A percentile compares a stretch with the other conserved stretches of the same genome.
These are phyloP conservation scores for Vipera latastei DNA, from an alignment of 2,797 vertebrate genomes.

Conservation along the genomic window DNA sequence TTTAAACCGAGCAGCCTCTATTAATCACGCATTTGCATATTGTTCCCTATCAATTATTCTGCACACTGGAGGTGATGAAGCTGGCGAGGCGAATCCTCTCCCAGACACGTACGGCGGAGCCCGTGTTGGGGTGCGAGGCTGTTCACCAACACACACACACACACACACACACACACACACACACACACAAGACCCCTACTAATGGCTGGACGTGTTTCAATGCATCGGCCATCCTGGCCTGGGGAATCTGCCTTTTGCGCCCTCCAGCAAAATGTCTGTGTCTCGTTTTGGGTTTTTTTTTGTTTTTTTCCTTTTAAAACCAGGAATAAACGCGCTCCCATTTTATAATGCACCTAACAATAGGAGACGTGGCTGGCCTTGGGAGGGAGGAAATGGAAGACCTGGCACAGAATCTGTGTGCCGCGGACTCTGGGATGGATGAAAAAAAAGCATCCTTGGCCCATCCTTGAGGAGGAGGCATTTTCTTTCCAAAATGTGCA, in stretches of 20 bases:
- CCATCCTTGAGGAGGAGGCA: neutral
- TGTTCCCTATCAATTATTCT: neutral
- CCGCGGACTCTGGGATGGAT: neutral
- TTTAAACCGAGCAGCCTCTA: neutral
- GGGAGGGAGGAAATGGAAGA: neutral
- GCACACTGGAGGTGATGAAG: neutral
- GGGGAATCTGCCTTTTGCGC: neutral
- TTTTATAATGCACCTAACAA: neutral
- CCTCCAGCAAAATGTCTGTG: neutral
- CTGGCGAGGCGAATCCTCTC: neutral
- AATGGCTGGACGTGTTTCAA: neutral
- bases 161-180: too few species aligned
- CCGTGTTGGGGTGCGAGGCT: neutral
- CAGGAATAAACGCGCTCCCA: neutral
- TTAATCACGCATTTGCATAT: neutral
- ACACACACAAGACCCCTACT: too few species aligned
- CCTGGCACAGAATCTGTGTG: too few species aligned
- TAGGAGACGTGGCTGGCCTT: neutral
- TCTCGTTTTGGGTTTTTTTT: neutral
- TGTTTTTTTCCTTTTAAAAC: neutral
- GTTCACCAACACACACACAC: too few species aligned
- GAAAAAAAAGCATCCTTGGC: neutral
- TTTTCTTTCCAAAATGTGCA: neutral
- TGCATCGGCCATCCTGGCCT: too few species aligned
- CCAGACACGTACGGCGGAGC: neutral